Base-by-base conservation (phyloP, 2,113 vertebrate genomes). In the Numenius arquata region DNA sequence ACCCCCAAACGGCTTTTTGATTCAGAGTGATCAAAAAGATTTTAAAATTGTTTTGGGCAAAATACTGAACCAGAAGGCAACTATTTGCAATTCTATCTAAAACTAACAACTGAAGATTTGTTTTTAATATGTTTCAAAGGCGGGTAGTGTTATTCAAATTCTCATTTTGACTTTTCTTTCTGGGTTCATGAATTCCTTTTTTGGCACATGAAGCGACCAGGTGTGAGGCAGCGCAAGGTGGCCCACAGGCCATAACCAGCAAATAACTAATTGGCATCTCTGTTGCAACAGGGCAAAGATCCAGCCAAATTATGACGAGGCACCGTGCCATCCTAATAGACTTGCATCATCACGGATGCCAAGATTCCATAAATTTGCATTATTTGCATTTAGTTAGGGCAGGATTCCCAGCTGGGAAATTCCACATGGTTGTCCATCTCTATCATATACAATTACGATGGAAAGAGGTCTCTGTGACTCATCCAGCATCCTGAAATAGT, bases 381-480 rank as follows among this genome's bases (percentile, higher is more conserved):
- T 91, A 95, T 93, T 94, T 84, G 92, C 88, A 84, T 93, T 89
- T 62, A 91, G 72, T 56, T 70, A 86, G 56, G 93, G 68, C 88
- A 89, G 43, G 79, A 92, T 92, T 95, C 96, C 79, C 85, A 90
- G 72, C 43, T 94, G 93, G 85, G 79, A 94, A 92, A 90, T 96
- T 95, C 85, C 86, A 81, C 40, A 32, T 59, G 73, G 52, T 61
- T 93, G 90, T 94, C 82, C 85, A 66, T 58, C 58, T 53, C 27
- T 5, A 67, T 81, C 48, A 72, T 71, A 90, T 27, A 75, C 11
- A 86, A 72, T 93, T 88, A 84, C 2, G 3, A 63, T 43, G 27
- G 73, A 74, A 91, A 77, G 85, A 85, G 41, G 61, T 63, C 76
- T 80, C 67, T 58, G 40, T 88, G 72, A 89, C 72, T 93, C 80